Evolutionary conservation across 2,888 invertebrate genomes (phyloP), one percentile per base, ranked within the genome.

Genomic region (Dasypolia templi): DNA sequence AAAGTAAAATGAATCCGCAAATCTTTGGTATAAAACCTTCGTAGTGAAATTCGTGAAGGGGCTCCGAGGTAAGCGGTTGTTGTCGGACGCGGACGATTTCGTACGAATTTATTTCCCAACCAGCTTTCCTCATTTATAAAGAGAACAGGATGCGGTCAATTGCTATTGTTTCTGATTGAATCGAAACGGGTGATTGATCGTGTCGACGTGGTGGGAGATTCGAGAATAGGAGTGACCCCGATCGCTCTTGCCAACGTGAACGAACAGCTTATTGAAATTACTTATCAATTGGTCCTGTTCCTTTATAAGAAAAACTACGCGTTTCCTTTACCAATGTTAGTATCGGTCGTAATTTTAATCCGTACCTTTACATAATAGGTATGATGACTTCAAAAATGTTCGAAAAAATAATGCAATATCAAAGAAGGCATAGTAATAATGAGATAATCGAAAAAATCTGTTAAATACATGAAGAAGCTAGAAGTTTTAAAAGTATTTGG

Each of bases 121-220:
- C 63, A 77, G 77, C 64, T 77, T 80, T 85, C 73, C 77, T 84
- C 80, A 78, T 84, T 75, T 76, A 77, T 70, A 73, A 79, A 83
- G 78, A 73, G 83, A 63, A 78, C 84, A 83, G 86, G 88, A 87
- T 77, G 77, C 77, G 77, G 79, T 85, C 88, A 87, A 83, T 88
- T 88, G 85, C 76, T 65, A 86, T 87, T 87, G 87, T 86, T 82
- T 82, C 86, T 84, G 86, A 86, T 87, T 81, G 84, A 84, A 86
- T 87, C 85, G 88, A 76, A 73, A 58, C 77, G 77, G 72, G 75
- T 84, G 86, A 87, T 87, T 76, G 86, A 87, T 87, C 77, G 77
- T 70, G 82, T 84, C 62, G 76, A 63, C 61, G 66, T 62, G 71
- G 79, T 79, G 66, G 59, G 86, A 26, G 63, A 55, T n/a, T n/a